Conservation (phyloP, 1,140 invertebrate genomes). For the Halesus radiatus region DNA sequence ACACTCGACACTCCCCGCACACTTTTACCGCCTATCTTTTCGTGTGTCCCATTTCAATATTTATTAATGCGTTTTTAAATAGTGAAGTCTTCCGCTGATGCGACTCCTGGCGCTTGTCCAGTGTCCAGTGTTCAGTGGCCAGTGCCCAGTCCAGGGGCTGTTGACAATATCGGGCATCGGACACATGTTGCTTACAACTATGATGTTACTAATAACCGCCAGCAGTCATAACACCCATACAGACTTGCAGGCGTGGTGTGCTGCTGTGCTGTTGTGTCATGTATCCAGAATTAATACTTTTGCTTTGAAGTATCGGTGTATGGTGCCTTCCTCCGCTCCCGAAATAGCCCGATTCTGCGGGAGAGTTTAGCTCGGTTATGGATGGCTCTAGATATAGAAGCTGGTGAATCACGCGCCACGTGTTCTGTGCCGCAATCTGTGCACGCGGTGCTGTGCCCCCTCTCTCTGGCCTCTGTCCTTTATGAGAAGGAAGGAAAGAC, state of each 20-base stretch:
- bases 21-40: neutral
- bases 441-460: neutral
- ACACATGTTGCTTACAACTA: too few species aligned
- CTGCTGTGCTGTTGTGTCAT: too few species aligned
- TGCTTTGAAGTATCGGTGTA: neutral
- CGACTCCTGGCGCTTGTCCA: neutral
- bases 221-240: too few species aligned
- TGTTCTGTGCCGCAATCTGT: slow-evolving; percentile 22
- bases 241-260: too few species aligned
- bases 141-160: neutral
- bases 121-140: too few species aligned
- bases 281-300: neutral
- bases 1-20: neutral
- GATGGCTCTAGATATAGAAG: slow-evolving; percentile 6
- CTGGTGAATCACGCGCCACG: slow-evolving; percentile 17
- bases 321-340: slow-evolving; percentile 4
- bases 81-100: neutral
- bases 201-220: too few species aligned
- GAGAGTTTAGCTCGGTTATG: neutral
- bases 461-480: neutral
- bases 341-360: slow-evolving; percentile 28
- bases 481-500: too few species aligned
- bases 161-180: neutral
- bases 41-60: neutral
- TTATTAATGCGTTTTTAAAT: slow-evolving; percentile 31